phyloP scores from a whole-genome alignment of 2,888 invertebrate genomes.

The Ctenicera cuprea region DNA sequence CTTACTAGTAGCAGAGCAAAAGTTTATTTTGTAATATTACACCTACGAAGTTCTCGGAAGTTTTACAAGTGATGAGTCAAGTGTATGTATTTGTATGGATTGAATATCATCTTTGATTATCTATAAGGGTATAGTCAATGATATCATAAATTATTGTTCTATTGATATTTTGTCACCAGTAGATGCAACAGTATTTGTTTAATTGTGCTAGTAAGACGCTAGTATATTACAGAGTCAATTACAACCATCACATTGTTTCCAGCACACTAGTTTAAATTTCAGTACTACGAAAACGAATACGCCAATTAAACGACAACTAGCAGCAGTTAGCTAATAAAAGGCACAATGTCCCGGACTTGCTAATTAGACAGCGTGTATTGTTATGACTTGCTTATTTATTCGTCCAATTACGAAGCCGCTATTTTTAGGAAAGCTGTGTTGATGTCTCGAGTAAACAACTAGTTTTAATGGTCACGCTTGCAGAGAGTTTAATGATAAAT shows the following conservation, averaged over 20 bases:
- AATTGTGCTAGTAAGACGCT: neutral
- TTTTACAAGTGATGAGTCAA: too few species aligned
- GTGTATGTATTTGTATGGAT: too few species aligned
- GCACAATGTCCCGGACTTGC: conserved; percentile 57
- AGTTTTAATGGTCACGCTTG: conserved; percentile 39
- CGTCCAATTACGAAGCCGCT: conserved; percentile 51
- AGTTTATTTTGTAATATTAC: too few species aligned
- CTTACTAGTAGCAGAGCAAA: too few species aligned
- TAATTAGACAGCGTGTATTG: conserved; percentile 57
- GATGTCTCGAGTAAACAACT: conserved; percentile 51
- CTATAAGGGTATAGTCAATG: too few species aligned
- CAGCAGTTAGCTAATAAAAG: conserved; percentile 57
- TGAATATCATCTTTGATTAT: too few species aligned
- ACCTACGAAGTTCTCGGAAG: too few species aligned
- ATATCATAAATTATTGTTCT: too few species aligned
- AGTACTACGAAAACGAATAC: conserved; percentile 44
- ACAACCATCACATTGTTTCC: neutral
- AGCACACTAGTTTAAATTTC: conserved; percentile 25
- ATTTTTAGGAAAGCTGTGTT: conserved; percentile 51
- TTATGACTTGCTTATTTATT: conserved; percentile 53
- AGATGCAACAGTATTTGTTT: too few species aligned
- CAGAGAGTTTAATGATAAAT: conserved; percentile 22
- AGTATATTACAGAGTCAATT: too few species aligned
- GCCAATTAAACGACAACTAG: conserved; percentile 50
- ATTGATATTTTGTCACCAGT: too few species aligned